Evolutionary conservation across 2,113 vertebrate species (phyloP), one percentile per base, ranked within the genome.

Genomic region (Aythya baeri): DNA sequence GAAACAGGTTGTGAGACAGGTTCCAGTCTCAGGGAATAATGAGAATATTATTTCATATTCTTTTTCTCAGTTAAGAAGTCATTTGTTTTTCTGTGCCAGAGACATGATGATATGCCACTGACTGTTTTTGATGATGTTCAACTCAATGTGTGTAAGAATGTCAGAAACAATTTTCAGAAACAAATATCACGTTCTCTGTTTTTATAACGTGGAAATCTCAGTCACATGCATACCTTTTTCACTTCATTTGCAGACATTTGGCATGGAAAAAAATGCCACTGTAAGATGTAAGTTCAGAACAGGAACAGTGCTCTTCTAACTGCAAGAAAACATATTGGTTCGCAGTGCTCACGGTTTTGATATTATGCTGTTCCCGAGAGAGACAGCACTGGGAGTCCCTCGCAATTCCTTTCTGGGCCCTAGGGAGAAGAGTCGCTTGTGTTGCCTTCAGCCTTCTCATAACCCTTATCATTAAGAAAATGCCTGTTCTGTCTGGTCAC

Each of bases 261-360:
- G 8, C 18, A 8, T 31, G 9, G 49, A 78, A 54, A 61, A 41
- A 78, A 38, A 65, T 31, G 6, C 38, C 49, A 55, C 3, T 36
- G 13, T 75, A 55, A 82, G 59, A 36, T 86, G n/a, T n/a, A n/a
- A n/a, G 8, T 5, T 50, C 36, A 49, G 62, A 52, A 36, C 11
- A 65, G 73, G 11, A 83, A 4, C 4, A 1, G 22, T 22, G 26
- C 32, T n/a, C 63, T 88, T 5, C 70, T 38, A n/a, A 34, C 38
- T 68, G 57, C 23, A 68, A 27, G 43, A 84, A 88, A 80, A 44
- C 13, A 10, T 67, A 8, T 0, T 4, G 3, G 18, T 54, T 67
- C 16, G 5, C 2, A 0, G 4, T 61, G 36, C 7, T 63, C 67
- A 22, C 7, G 23, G 0, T 49, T 65, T 55, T 78, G 79, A 23